Evolutionary conservation across 2,888 invertebrate species (phyloP), one percentile per base, ranked within the genome.

Genomic region (Reticulitermes lucifugus): DNA sequence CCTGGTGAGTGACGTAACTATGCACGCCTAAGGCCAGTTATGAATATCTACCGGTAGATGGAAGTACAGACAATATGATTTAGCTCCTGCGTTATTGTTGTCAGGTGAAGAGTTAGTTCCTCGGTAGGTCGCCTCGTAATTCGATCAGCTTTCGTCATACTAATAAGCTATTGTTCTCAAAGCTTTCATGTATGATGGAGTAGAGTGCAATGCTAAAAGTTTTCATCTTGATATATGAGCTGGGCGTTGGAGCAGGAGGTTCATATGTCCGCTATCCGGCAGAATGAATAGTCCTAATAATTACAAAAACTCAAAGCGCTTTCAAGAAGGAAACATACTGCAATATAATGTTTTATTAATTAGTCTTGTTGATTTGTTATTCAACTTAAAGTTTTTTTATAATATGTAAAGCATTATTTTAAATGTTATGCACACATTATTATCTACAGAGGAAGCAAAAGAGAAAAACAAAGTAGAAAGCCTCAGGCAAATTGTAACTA

Each of bases 131-230:
- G 65, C 65, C 25, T n/a, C n/a, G 55, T 71, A 83, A 71, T 46
- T 46, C 35, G 83, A 75, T 83, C 83, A 59, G 29, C 59, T 83
- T 83, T 83, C 83, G 51, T 83, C 83, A 55, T 35, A 77, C 51
- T 75, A 83, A 83, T 83, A 83, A 83, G 83, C 73, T 59, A 83
- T 75, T 83, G 83, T 83, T 83, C 71, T 71, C 65, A 65, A 55
- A 14, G 55, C 55, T 18, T 55, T 55, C 55, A 55, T 55, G 46
- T 46, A 46, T 46, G 46, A 46, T 60, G 60, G n/a, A 65, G 14
- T 4, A 18, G 55, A 55, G 55, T 55, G 55, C 55, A 55, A 65
- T 65, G 65, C 25, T 65, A 25, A 25, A 25, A 10, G 9, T 65
- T 14, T 55, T n/a, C 65, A n/a, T 65, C 65, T 65, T 65, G 25